phyloP scores from a whole-genome alignment of 2,113 vertebrate genomes.

The Cervus canadensis region DNA sequence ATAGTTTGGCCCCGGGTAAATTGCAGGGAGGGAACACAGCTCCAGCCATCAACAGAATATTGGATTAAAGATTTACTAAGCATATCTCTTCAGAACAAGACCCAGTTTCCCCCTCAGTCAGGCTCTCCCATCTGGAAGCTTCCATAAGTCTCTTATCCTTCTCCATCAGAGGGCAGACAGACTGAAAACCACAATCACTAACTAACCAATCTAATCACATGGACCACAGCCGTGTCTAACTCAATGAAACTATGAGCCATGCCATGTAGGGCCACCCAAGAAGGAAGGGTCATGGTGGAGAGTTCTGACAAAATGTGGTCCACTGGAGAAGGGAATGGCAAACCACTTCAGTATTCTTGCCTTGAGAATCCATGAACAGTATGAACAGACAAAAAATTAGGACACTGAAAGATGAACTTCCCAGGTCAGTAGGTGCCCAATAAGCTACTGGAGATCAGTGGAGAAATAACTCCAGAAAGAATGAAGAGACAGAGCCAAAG shows the following conservation, averaged over 20 bases:
- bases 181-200: neutral
- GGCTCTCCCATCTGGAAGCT: neutral
- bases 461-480: neutral
- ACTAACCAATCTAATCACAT: neutral
- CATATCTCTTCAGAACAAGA: neutral
- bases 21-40: neutral
- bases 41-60: neutral
- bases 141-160: neutral
- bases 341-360: neutral
- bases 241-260: neutral
- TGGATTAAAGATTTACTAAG: neutral
- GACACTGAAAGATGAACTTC: neutral
- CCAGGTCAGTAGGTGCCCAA: neutral
- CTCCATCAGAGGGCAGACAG: neutral
- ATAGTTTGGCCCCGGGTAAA: neutral
- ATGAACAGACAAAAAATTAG: neutral
- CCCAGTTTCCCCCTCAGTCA: neutral
- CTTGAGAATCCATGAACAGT: neutral
- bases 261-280: neutral
- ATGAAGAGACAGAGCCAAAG: neutral
- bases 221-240: neutral
- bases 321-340: neutral
- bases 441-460: neutral
- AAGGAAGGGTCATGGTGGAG: rapidly evolving
- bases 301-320: neutral